Conservation (phyloP, 2,888 invertebrate species). For the Eumacrocentrus americanus region DNA sequence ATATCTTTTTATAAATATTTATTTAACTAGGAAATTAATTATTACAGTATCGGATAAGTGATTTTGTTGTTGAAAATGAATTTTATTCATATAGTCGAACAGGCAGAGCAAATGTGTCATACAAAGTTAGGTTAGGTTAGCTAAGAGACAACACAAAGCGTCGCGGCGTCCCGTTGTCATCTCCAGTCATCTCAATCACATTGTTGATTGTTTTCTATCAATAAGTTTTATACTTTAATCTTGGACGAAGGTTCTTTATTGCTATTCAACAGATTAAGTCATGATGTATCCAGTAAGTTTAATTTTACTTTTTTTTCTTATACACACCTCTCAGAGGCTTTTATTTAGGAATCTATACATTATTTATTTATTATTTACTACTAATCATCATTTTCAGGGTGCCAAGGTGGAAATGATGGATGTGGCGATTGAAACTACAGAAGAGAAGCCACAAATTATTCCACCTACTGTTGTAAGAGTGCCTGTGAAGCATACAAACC, state of each 20-base stretch:
- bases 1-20: too few species aligned
- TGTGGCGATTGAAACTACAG: conserved; percentile 36
- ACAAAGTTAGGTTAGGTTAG: not conserved
- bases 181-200: too few species aligned
- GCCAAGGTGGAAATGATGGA: conserved; percentile 36
- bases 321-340: not conserved
- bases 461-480: conserved; percentile 51
- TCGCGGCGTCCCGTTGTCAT: not conserved
- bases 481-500: conserved; percentile 59
- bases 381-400: conserved; percentile 18
- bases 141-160: not conserved
- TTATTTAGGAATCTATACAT: too few species aligned
- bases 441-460: conserved; percentile 27
- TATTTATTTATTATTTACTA: too few species aligned
- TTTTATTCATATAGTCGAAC: not conserved
- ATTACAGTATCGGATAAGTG: too few species aligned
- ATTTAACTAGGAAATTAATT: too few species aligned
- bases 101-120: not conserved
- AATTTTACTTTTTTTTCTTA: not conserved
- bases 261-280: too few species aligned
- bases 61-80: too few species aligned
- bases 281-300: not conserved
- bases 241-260: too few species aligned
- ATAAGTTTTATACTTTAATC: not conserved
- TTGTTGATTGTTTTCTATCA: not conserved